These are phyloP conservation scores for Pimpla rufipes DNA, from an alignment of 2,888 invertebrate species.

Conservation along the genomic window DNA sequence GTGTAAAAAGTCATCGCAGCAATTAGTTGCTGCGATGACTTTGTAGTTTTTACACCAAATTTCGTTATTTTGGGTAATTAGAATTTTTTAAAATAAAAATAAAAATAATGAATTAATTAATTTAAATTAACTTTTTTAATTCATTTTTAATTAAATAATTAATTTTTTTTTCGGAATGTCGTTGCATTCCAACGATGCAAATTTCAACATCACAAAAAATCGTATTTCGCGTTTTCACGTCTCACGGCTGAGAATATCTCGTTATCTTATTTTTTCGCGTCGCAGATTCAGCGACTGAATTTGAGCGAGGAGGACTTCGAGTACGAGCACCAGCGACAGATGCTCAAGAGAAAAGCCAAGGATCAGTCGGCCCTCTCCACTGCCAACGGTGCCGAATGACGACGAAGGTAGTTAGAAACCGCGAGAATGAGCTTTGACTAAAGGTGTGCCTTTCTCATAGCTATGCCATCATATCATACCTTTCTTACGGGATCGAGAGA, in stretches of 20 bases:
- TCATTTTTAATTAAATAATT: no score
- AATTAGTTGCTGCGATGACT: no score
- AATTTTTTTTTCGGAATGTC: no score
- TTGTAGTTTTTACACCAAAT: no score
- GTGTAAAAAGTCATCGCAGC: no score
- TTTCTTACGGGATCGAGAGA: conserved; percentile 58
- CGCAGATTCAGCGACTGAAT: conserved; percentile 90
- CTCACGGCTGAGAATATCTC: neutral
- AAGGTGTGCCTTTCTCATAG: conserved; percentile 74
- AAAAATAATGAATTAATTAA: no score
- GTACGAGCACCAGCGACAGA: conserved; percentile 94
- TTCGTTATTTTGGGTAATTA: no score
- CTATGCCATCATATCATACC: conserved; percentile 69
- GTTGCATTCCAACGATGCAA: no score
- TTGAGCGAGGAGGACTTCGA: conserved; percentile 96
- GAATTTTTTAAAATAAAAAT: no score
- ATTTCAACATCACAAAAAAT: no score
- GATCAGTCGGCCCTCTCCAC: conserved; percentile 78
- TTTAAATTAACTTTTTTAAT: no score
- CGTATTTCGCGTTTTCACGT: neutral
- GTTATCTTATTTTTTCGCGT: conserved; percentile 23
- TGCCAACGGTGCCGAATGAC: conserved; percentile 77
- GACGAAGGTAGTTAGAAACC: conserved; percentile 23
- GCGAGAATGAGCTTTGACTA: conserved; percentile 64
- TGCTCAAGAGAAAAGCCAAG: conserved; percentile 87